Evolutionary conservation across 2,797 vertebrate species (phyloP), one percentile per base, ranked within the genome.

Genomic region (Epinephelus coioides): DNA sequence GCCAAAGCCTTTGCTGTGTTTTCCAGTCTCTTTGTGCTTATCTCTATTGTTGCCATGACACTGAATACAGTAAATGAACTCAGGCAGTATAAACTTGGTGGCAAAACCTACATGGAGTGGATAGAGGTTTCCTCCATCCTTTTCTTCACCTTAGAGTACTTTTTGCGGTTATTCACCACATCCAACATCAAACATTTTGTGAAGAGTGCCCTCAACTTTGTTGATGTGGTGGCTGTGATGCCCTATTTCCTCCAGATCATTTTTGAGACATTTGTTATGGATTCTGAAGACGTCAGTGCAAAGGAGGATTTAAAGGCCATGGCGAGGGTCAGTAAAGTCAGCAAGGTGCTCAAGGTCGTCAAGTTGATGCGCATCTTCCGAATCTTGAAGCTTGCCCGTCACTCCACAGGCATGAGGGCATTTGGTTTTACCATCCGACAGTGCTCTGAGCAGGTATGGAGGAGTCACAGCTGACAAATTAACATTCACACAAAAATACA

Each of bases 341-440:
- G 97, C 85, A 98, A 98, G 76, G 95, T 98, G 55, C 96, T 98
- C 60, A 97, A 97, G 91, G 95, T 98, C 5, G 94, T 98, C 78
- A 97, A 97, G 77, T 87, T 98, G 71, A 97, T 98, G 97, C 95
- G 97, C 30, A 98, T 98, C 90, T 98, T 98, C 87, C 95, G 97
- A 30, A 97, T 98, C 87, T 92, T 98, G 81, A 98, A 98, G 88
- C 94, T 98, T 73, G 97, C 97, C 0, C 96, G 96, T 13, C 97
- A 98, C 90, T 98, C 97, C n/a, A 98, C 97, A 0, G 97, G 97
- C 53, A 97, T 98, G 89, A 94, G 96, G 76, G 97, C 97, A 0
- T 98, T 98, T 8, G 96, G 97, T 46, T 98, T 98, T 91, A 98
- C 97, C 81, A 93, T 98, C 46, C 96, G 97, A 11, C 97, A 98